Evolutionary conservation across 2,888 invertebrate genomes (phyloP).

Genomic region (Cryptus viduatorius): DNA sequence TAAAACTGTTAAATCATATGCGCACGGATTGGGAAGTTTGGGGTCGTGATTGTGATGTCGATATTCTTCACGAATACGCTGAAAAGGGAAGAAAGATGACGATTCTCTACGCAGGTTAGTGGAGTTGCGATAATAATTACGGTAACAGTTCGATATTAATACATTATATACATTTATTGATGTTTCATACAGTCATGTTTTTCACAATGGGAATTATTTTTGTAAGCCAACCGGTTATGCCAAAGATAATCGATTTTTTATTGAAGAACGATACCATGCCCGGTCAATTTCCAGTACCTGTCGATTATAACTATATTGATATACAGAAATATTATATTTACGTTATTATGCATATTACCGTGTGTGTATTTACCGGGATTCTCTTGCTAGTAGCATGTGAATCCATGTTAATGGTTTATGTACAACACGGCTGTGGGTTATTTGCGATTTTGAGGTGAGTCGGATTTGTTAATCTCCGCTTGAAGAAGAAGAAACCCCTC

Average conservation of each 20-base stretch:
- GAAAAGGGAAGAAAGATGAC: constrained; percentile 44
- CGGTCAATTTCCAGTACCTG: constrained; percentile 55
- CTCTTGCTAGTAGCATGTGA: neutral
- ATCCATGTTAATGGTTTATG: neutral
- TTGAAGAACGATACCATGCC: constrained; percentile 46
- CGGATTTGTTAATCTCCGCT: neutral
- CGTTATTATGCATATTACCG: constrained; percentile 31
- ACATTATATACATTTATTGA: neutral
- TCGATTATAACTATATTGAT: constrained; percentile 43
- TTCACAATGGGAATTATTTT: constrained; percentile 34
- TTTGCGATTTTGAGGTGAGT: constrained; percentile 2
- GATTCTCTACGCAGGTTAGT: constrained; percentile 42
- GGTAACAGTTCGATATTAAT: neutral
- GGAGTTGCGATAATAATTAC: neutral
- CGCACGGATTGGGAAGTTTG: constrained; percentile 45
- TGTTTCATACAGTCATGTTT: constrained; percentile 30
- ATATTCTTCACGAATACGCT: constrained; percentile 50
- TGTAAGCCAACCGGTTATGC: constrained; percentile 43
- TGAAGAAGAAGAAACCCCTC: too few species aligned
- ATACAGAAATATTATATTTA: constrained; percentile 58
- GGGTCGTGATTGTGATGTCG: constrained; percentile 45
- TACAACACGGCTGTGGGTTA: constrained; percentile 20
- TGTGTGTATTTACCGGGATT: neutral
- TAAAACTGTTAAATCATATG: constrained; percentile 31
- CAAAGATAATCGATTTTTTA: constrained; percentile 48